Conservation (phyloP, 2,113 vertebrate genomes). For the Brienomyrus longianalis region DNA sequence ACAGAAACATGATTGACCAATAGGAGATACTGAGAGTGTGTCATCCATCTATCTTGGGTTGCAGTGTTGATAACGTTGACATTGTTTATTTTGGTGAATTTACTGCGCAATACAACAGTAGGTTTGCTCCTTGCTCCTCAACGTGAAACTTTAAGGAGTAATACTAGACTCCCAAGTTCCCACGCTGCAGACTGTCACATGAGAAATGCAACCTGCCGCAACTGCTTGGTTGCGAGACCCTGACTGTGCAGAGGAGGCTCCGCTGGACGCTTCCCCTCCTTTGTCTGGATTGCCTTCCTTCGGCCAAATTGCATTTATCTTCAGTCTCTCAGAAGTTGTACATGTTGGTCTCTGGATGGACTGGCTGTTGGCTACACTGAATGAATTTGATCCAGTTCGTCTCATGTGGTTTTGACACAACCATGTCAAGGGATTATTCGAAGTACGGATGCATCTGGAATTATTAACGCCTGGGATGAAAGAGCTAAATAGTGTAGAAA, state of each 20-base stretch:
- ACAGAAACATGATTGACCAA: not conserved
- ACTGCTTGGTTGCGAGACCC: not conserved
- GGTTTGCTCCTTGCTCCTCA: not conserved
- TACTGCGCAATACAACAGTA: not conserved
- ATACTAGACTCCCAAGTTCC: not conserved
- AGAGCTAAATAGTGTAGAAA: not conserved
- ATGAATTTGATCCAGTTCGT: not conserved
- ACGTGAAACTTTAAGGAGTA: not conserved
- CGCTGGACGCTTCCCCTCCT: not conserved
- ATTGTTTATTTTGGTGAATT: not conserved
- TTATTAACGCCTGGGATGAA: not conserved
- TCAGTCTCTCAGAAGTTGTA: not conserved
- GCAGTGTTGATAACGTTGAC: not conserved
- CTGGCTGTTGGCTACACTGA: not conserved
- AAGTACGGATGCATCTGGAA: not conserved
- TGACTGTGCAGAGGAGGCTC: not conserved
- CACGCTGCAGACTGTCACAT: not conserved
- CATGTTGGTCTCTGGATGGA: not conserved
- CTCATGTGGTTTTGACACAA: not conserved
- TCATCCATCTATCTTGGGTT: not conserved
- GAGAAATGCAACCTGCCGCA: not conserved
- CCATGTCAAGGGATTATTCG: not conserved
- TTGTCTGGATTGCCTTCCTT: not conserved
- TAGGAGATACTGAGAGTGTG: not conserved
- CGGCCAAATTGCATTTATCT: not conserved